Conservation (phyloP, 2,797 vertebrate genomes). For the Amblyopsis hoosieri region DNA sequence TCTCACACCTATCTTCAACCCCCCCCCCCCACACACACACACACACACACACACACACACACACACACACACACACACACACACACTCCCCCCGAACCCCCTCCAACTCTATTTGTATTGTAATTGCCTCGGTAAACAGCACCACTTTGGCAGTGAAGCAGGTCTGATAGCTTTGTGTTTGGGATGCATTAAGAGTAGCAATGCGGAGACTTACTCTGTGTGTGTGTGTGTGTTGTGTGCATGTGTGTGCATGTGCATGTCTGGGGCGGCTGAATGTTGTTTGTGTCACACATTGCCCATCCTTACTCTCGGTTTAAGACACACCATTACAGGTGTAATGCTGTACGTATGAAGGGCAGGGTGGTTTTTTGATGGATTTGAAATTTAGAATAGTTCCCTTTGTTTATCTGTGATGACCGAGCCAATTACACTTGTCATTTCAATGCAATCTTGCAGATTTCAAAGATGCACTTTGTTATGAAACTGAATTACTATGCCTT, state of each 20-base stretch:
- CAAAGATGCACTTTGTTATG: slow-evolving; percentile 7
- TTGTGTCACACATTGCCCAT: slow-evolving; percentile 39
- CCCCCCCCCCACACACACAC: background rate
- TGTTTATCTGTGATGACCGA: slow-evolving; percentile 42
- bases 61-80: background rate
- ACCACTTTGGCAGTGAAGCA: slow-evolving; percentile 77
- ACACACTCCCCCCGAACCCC: slow-evolving; percentile 54
- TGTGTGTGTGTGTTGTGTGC: slow-evolving; percentile 11
- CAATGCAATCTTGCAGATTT: slow-evolving; percentile 19
- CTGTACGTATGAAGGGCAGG: background rate
- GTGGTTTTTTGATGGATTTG: background rate
- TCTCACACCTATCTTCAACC: slow-evolving; percentile 53
- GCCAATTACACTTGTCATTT: slow-evolving; percentile 37
- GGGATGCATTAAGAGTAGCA: slow-evolving; percentile 75
- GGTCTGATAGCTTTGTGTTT: slow-evolving; percentile 77
- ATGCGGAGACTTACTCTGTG: slow-evolving; percentile 57
- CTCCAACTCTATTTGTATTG: slow-evolving; percentile 79
- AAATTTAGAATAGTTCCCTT: slow-evolving; percentile 20
- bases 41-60: background rate
- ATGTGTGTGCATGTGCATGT: slow-evolving; percentile 41
- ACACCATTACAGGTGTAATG: background rate
- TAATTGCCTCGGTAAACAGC: slow-evolving; percentile 80
- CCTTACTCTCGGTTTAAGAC: slow-evolving; percentile 36
- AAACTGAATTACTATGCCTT: background rate
- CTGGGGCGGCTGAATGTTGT: slow-evolving; percentile 22